Evolutionary conservation across 2,113 vertebrate genomes (phyloP).

Genomic region (Festucalex cinctus): DNA sequence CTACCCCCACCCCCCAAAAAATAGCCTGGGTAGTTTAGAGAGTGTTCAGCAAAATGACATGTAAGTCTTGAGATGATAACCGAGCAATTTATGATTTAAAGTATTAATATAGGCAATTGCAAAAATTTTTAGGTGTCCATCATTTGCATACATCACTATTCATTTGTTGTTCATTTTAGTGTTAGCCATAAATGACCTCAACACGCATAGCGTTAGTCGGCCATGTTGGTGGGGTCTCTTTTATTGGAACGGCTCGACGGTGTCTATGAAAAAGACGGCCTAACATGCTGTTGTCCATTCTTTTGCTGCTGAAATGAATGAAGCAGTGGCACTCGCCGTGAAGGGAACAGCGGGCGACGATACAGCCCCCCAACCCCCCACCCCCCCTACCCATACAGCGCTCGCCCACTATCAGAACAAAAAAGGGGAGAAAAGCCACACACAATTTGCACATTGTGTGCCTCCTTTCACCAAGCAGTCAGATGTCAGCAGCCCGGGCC

Average conservation of each 20-base stretch:
- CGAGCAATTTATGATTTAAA: too few relatives aligned
- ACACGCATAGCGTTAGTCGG: background rate
- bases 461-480: constrained; percentile 72
- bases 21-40: too few relatives aligned
- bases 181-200: too few relatives aligned
- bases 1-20: too few relatives aligned
- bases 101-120: too few relatives aligned
- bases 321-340: constrained; percentile 53
- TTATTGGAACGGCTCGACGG: background rate
- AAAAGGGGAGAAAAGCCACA: constrained; percentile 64
- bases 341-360: constrained; percentile 57
- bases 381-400: constrained; percentile 26
- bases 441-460: constrained; percentile 76
- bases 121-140: too few relatives aligned
- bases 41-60: too few relatives aligned
- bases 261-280: constrained; percentile 24
- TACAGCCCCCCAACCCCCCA: constrained; percentile 38
- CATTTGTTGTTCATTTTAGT: too few relatives aligned
- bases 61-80: too few relatives aligned
- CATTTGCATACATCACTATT: too few relatives aligned
- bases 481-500: constrained; percentile 69
- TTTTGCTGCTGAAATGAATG: constrained; percentile 54
- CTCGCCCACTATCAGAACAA: constrained; percentile 60
- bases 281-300: constrained; percentile 21
- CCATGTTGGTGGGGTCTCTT: background rate